Evolutionary conservation across 1,140 invertebrate genomes (phyloP).

Genomic region (Theocolax elegans): DNA sequence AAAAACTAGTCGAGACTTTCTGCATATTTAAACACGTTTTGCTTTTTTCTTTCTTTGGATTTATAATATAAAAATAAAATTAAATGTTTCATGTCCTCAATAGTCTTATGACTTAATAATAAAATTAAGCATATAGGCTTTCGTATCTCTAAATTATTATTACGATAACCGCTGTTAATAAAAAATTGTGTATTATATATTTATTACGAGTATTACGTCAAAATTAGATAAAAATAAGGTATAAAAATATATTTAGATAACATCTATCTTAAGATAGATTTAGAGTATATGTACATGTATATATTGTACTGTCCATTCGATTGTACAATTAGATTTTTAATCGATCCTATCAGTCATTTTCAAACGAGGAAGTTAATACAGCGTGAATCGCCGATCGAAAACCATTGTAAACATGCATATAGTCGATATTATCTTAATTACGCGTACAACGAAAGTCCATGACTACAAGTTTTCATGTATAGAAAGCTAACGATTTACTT

Average conservation of each 20-base stretch:
- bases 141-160: background rate
- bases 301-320: background rate
- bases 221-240: background rate
- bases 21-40: background rate
- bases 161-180: background rate
- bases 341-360: constrained; percentile 2
- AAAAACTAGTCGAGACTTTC: constrained; percentile 3
- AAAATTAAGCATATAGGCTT: too few relatives aligned
- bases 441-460: constrained; percentile 1
- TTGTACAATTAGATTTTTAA: background rate
- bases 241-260: background rate
- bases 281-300: background rate
- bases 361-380: constrained; percentile 23
- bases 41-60: too few relatives aligned
- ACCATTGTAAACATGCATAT: constrained; percentile 12
- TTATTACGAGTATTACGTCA: background rate
- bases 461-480: constrained; percentile 14
- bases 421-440: constrained; percentile 32
- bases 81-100: too few relatives aligned
- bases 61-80: too few relatives aligned
- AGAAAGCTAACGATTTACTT: constrained; percentile 24
- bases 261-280: background rate
- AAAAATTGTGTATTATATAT: background rate
- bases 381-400: constrained; percentile 24
- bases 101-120: too few relatives aligned